Evolutionary conservation across 2,797 vertebrate genomes (phyloP).

Genomic region (Numenius phaeopus): DNA sequence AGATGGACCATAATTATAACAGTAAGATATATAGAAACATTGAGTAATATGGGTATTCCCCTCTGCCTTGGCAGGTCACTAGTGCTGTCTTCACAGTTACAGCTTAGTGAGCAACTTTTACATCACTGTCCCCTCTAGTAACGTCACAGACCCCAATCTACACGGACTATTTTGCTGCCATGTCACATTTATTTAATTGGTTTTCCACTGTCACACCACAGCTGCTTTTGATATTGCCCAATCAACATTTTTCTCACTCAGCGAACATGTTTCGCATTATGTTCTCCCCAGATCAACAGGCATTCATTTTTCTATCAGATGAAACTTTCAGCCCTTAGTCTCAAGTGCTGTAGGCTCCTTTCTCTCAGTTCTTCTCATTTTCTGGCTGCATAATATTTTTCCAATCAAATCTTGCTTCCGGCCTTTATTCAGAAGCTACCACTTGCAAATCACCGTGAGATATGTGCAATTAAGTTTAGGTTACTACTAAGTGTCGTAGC

Average conservation of each 20-base stretch:
- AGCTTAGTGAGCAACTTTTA: not conserved
- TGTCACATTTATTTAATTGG: constrained; percentile 53
- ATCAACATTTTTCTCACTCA: constrained; percentile 55
- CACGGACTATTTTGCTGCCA: constrained; percentile 11
- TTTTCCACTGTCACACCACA: constrained; percentile 27
- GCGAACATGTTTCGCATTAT: constrained; percentile 55
- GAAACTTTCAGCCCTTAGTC: not conserved
- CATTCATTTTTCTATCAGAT: constrained; percentile 52
- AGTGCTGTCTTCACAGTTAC: not conserved
- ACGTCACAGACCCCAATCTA: not conserved
- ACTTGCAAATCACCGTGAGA: not conserved
- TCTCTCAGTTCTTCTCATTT: not conserved
- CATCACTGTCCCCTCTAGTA: not conserved
- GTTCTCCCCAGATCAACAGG: constrained; percentile 43
- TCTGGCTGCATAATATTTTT: constrained; percentile 11
- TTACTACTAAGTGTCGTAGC: not conserved
- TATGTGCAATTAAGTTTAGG: not conserved
- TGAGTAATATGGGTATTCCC: fast-evolving
- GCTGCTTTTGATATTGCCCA: constrained; percentile 61
- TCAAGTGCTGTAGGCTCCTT: not conserved
- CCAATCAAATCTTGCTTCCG: not conserved
- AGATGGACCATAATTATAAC: not conserved
- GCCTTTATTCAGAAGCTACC: constrained; percentile 44
- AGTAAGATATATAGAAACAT: not conserved
- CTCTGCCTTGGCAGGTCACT: not conserved